These are phyloP conservation scores for Furcifer pardalis DNA, from an alignment of 2,797 vertebrate genomes.

Conservation along the genomic window DNA sequence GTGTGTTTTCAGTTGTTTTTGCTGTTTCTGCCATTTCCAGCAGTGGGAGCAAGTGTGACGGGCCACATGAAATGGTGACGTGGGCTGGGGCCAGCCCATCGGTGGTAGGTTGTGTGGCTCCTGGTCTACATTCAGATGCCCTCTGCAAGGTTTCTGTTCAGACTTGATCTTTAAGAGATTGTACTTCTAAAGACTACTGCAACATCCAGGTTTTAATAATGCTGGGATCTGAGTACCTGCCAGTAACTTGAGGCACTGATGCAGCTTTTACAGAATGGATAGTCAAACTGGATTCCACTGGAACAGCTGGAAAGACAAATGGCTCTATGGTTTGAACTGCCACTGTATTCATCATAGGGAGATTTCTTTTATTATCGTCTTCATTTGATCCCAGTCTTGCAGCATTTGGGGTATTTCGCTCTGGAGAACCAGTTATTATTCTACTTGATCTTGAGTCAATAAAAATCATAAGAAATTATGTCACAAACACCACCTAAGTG, in stretches of 20 bases:
- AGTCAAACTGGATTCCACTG: neutral
- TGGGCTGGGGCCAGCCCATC: too few species aligned
- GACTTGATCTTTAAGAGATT: neutral
- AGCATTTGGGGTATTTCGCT: conserved; percentile 13
- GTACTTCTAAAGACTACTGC: neutral
- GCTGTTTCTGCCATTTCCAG: too few species aligned
- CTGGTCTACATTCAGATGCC: neutral
- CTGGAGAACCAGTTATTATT: neutral
- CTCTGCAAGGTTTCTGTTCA: neutral
- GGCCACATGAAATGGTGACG: too few species aligned
- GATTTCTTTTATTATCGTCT: neutral
- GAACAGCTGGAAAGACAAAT: fast-evolving
- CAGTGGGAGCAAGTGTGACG: too few species aligned
- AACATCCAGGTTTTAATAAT: neutral
- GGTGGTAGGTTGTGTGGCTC: too few species aligned
- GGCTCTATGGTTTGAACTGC: conserved; percentile 61
- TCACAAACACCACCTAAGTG: neutral
- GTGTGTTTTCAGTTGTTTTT: too few species aligned
- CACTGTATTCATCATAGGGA: conserved; percentile 22
- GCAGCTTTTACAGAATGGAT: neutral
- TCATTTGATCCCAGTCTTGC: conserved; percentile 5
- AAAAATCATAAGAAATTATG: neutral
- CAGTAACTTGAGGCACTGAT: fast-evolving
- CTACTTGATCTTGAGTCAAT: conserved; percentile 50
- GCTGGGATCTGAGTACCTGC: conserved; percentile 55